Conservation (phyloP, 2,113 vertebrate genomes). For the Silurus glanis region DNA sequence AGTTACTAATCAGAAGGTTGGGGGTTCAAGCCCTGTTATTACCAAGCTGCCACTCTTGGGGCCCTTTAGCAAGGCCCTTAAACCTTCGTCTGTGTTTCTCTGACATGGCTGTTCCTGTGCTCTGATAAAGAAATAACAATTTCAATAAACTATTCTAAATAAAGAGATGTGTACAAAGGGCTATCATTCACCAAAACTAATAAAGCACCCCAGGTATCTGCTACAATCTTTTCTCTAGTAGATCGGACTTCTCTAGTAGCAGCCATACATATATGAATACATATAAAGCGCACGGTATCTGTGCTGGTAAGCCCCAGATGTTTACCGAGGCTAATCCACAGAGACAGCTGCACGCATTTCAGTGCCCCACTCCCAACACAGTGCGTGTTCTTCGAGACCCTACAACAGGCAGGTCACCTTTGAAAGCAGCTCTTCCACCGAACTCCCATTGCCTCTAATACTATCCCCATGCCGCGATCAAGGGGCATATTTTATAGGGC, state of each 20-base stretch:
- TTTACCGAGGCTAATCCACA: conserved; percentile 33
- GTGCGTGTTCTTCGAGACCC: conserved; percentile 48
- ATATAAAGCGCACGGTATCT: background rate
- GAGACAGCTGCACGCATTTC: conserved; percentile 34
- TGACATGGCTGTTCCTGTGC: too few relatives aligned
- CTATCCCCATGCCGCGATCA: conserved; percentile 53
- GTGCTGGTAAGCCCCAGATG: background rate
- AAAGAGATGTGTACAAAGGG: background rate
- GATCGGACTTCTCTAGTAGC: background rate
- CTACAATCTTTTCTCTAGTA: background rate
- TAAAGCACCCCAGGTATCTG: background rate
- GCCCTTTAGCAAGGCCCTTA: too few relatives aligned
- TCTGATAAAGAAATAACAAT: too few relatives aligned
- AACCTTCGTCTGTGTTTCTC: too few relatives aligned
- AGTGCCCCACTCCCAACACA: conserved; percentile 23
- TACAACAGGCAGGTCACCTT: conserved; percentile 56
- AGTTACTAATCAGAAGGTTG: too few relatives aligned
- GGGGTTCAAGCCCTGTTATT: too few relatives aligned
- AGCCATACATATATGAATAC: background rate
- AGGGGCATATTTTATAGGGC: conserved; percentile 62
- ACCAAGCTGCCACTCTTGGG: too few relatives aligned
- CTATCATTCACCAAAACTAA: background rate
- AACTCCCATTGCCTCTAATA: conserved; percentile 50
- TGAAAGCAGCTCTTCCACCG: conserved; percentile 49
- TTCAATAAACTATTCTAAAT: background rate